Percentiles rank a stretch among this genome's conserved stretches.
phyloP scores from a whole-genome alignment of 2,113 vertebrate genomes.

The Alethe castanea region DNA sequence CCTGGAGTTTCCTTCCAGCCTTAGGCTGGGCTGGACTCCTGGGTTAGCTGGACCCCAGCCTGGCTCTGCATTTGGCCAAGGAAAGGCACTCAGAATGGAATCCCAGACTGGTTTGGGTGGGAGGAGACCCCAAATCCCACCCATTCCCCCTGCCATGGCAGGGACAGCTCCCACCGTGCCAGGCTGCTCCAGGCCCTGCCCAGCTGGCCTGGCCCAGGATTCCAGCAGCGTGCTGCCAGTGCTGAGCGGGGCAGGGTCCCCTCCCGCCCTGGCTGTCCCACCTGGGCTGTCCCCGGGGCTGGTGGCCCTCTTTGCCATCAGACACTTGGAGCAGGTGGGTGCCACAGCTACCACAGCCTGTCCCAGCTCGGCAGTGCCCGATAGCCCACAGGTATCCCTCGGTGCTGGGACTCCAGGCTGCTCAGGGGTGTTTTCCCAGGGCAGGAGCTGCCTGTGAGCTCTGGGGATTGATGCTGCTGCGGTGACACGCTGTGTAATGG shows the following conservation, averaged over 20 bases:
- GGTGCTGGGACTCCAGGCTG: no score
- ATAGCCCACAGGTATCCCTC: no score
- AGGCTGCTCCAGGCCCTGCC: rapidly evolving
- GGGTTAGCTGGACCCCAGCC: not conserved
- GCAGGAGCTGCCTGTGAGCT: not conserved
- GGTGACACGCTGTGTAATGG: not conserved
- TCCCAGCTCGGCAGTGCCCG: no score
- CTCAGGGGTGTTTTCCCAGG: not conserved
- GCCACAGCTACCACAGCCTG: not conserved
- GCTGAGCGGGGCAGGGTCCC: not conserved
- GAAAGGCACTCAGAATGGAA: not conserved
- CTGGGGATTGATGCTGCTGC: not conserved
- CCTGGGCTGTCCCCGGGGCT: not conserved
- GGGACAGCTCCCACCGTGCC: not conserved
- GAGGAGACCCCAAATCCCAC: rapidly evolving
- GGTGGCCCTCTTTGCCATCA: not conserved
- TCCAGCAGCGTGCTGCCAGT: not conserved
- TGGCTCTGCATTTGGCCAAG: not conserved
- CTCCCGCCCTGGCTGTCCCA: not conserved
- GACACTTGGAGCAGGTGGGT: rapidly evolving
- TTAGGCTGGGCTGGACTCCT: not conserved
- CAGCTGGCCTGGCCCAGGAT: not conserved
- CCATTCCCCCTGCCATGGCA: not conserved
- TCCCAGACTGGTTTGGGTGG: not conserved
- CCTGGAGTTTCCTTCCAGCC: not conserved